Conservation (phyloP, 1,140 invertebrate species). For the Drepana arcuata region DNA sequence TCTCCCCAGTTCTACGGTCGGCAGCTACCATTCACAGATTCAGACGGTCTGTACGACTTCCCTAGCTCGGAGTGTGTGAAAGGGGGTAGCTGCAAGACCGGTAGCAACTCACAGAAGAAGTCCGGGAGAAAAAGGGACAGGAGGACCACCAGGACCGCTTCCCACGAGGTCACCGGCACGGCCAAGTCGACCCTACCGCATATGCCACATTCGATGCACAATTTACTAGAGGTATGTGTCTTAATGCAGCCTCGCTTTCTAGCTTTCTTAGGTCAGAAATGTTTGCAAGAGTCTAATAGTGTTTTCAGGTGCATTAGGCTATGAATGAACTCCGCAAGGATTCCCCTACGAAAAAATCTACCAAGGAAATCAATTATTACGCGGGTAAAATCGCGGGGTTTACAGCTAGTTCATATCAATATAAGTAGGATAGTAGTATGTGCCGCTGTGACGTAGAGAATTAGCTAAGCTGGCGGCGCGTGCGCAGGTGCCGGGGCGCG, state of each 20-base stretch:
- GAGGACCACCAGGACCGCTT: slow-evolving; percentile 51
- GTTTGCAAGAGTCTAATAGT: no score
- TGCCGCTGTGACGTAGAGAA: no score
- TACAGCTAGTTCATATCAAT: no score
- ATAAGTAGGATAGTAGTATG: no score
- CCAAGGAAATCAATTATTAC: no score
- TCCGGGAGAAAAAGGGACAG: slow-evolving; percentile 67
- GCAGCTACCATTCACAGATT: slow-evolving; percentile 80
- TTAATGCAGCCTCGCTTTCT: no score
- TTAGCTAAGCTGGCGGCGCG: no score
- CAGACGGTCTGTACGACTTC: slow-evolving; percentile 83
- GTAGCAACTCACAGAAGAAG: slow-evolving; percentile 69
- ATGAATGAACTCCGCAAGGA: no score
- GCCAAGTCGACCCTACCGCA: slow-evolving; percentile 69
- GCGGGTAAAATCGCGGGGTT: no score
- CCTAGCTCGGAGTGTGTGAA: slow-evolving; percentile 79
- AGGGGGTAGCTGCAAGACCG: slow-evolving; percentile 45
- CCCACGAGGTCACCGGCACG: slow-evolving; percentile 52
- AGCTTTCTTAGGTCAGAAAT: no score
- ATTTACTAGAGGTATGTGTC: slow-evolving; percentile 68
- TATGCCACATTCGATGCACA: slow-evolving; percentile 67
- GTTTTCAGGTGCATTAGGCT: no score
- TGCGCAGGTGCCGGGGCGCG: slow-evolving; percentile 50
- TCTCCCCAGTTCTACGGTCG: slow-evolving; percentile 80
- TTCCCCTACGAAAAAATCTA: no score